Base-by-base conservation (phyloP, 1,140 invertebrate species). In the Drosophila miranda region DNA sequence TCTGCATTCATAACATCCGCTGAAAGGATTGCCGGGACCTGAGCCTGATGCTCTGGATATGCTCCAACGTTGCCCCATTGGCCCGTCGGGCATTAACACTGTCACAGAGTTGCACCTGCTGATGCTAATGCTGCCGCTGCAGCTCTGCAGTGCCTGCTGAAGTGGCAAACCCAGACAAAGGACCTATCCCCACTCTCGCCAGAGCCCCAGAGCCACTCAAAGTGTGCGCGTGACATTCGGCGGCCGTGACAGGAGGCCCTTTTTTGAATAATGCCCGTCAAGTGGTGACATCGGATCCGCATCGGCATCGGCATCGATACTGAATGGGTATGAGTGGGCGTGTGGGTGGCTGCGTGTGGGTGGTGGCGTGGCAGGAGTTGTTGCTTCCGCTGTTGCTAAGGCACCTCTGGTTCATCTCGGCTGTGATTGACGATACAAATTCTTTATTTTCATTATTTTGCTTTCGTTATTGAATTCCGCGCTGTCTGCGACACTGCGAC, bases 201-300 rank as follows among this genome's bases (percentile, higher is more conserved):
- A 73, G 70, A 30, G 23, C 23, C 23, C 72, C 75, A 64, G 43
- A 49, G 77, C 63, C 82, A 86, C 80, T 84, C 70, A 73, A 77
- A 60, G 68, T 34, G 68, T 84, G 77, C 77, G 77, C 81, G 77
- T 84, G 81, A 84, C 81, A 84, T 77, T 86, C 77, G 77, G 64
- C 81, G 81, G 64, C 81, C 61, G 63, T 86, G 77, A 84, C 75
- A 79, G 58, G 61, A 41, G 58, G 59, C 53, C 50, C 58, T 64
- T 63, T 64, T 81, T 81, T 87, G 82, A 86, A 86, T 86, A 87
- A 87, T 78, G 77, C 64, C 74, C 69, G 58, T 86, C 81, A 86
- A 86, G 81, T 87, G 81, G 82, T 64, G 51, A 63, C 72, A 50
- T 61, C 51, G 64, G 52, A 63, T 75, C 78, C 54, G 62, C 51